These are phyloP conservation scores for Patella depressa DNA, from an alignment of 2,888 invertebrate species.

Conservation along the genomic window DNA sequence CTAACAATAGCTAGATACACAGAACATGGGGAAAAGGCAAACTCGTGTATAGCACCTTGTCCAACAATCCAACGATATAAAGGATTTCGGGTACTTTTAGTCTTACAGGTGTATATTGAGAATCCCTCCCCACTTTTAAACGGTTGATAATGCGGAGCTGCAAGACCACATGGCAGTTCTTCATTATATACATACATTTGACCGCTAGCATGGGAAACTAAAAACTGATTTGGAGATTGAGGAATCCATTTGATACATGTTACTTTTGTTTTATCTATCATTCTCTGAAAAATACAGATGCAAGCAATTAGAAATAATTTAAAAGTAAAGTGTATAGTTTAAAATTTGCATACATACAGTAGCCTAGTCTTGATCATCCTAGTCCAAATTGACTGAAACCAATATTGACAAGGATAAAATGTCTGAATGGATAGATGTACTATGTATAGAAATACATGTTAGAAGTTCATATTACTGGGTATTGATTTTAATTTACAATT, in stretches of 20 bases:
- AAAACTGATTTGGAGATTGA: slow-evolving; percentile 91
- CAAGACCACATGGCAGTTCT: slow-evolving; percentile 85
- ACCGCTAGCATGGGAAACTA: slow-evolving; percentile 95
- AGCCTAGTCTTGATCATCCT: too few relatives aligned
- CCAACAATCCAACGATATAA: slow-evolving; percentile 80
- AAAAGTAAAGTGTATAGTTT: too few relatives aligned
- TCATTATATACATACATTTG: slow-evolving; percentile 98
- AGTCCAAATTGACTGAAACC: too few relatives aligned
- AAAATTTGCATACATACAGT: too few relatives aligned
- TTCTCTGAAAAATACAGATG: slow-evolving; percentile 77
- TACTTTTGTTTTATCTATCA: slow-evolving; percentile 93
- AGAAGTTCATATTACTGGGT: background rate
- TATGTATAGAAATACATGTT: background rate
- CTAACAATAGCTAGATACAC: slow-evolving; percentile 92
- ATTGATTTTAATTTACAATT: background rate
- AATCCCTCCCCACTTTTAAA: slow-evolving; percentile 96
- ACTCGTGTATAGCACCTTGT: slow-evolving; percentile 88
- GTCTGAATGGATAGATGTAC: too few relatives aligned
- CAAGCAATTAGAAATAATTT: too few relatives aligned
- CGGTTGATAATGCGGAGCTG: slow-evolving; percentile 93
- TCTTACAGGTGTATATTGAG: slow-evolving; percentile 94
- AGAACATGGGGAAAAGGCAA: slow-evolving; percentile 96
- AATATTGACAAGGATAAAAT: too few relatives aligned
- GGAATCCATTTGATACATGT: slow-evolving; percentile 99
- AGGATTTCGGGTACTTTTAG: slow-evolving; percentile 95